Base-by-base conservation (phyloP, 1,140 invertebrate genomes). In the Tetranychus urticae region DNA sequence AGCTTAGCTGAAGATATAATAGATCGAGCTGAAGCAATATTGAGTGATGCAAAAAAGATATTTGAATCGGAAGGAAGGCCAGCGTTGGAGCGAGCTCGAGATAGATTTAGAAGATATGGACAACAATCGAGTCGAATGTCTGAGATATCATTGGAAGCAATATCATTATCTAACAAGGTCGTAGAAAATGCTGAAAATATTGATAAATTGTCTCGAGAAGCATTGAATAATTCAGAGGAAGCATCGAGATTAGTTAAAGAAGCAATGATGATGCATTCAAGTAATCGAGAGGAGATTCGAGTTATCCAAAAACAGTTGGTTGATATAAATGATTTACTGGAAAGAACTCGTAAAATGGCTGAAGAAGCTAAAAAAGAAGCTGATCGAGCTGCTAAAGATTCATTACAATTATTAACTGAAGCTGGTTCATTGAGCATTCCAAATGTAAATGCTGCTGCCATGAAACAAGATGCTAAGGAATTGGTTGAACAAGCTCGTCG, bases 111-210 rank as follows among this genome's bases (percentile, higher is more conserved):
- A 52, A 80, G 87, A 71, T 87, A 88, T 71, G 90, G 89, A 6
- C 83, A 88, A 65, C 86, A 92, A 68, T 92, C 86, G 23, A 78
- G 84, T 34, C 81, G 86, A 66, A 93, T 96, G 85, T 88, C 88
- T 1, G 77, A 81, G 14, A 86, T 93, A 54, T 88, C 91, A 0
- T 79, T 86, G 61, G 82, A 90, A 70, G 87, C 91, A 3, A 77
- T 89, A 33, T 70, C 79, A 13, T 67, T 85, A 2, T 86, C 87
- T 1, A 83, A 90, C 65, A 75, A 80, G 73, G 79, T 82, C 62
- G 81, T 77, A 56, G 78, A 81, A 3, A 81, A 88, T 67, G 86
- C 87, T 0, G 78, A 81, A 50, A 80, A 81, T 63, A 86, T 93
- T 62, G 78, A 81, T 64, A 75, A 78, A 37, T 76, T 84, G 56